Conservation (phyloP, 2,888 invertebrate genomes). For the Axea sp. region DNA sequence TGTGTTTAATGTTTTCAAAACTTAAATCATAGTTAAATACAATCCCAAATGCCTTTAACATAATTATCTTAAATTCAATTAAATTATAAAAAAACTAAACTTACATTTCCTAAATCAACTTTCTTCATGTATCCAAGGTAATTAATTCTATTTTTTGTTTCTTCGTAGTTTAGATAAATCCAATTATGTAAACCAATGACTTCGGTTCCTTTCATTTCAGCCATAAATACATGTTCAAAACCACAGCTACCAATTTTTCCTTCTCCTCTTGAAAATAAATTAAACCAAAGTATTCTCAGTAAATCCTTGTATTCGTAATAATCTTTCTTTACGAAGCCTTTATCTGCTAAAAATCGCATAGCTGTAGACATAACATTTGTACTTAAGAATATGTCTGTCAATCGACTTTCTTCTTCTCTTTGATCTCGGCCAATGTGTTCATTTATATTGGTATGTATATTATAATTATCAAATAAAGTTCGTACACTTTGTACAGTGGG, state of each 20-base stretch:
- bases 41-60: too few relatives aligned
- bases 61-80: too few relatives aligned
- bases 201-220: constrained; percentile 88
- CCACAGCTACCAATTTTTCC: constrained; percentile 92
- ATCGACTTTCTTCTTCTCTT: constrained; percentile 74
- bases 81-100: constrained; percentile 68
- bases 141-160: constrained; percentile 85
- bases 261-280: constrained; percentile 88
- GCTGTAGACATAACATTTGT: constrained; percentile 81
- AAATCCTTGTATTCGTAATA: constrained; percentile 84
- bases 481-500: constrained; percentile 87
- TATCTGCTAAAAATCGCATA: constrained; percentile 80
- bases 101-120: constrained; percentile 86
- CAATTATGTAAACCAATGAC: constrained; percentile 94
- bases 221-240: constrained; percentile 95
- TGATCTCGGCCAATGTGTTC: constrained; percentile 86
- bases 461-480: constrained; percentile 90
- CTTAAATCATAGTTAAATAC: too few relatives aligned
- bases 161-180: constrained; percentile 91
- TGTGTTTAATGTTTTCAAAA: too few relatives aligned
- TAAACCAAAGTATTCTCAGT: constrained; percentile 89
- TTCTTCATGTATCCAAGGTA: constrained; percentile 90
- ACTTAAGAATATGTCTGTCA: constrained; percentile 79
- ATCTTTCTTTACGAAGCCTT: constrained; percentile 76
- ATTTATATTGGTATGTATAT: constrained; percentile 85